These are phyloP conservation scores for Monopterus albus DNA, from an alignment of 2,113 vertebrate genomes.

Conservation along the genomic window DNA sequence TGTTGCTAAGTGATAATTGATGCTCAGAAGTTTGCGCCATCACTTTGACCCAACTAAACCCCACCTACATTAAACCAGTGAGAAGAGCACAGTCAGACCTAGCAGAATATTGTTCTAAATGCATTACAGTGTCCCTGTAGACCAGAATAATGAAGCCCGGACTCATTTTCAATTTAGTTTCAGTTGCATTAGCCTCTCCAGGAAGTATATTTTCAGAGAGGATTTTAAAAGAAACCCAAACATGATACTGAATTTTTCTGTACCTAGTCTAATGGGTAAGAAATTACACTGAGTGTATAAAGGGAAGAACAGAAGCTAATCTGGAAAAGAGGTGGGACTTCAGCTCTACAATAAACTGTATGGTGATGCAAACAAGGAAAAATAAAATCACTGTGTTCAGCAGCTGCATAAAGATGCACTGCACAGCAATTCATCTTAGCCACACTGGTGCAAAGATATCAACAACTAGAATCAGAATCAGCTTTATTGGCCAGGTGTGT, in stretches of 20 bases:
- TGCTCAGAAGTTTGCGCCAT: background rate
- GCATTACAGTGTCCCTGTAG: slow-evolving; percentile 20
- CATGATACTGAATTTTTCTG: slow-evolving; percentile 36
- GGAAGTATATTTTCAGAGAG: slow-evolving; percentile 12
- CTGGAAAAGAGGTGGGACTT: background rate
- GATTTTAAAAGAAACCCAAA: slow-evolving; percentile 11
- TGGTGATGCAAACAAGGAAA: no score
- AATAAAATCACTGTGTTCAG: no score
- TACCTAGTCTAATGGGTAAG: slow-evolving; percentile 20
- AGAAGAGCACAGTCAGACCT: slow-evolving; percentile 5
- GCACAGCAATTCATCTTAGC: no score
- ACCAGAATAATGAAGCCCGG: background rate
- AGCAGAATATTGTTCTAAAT: slow-evolving; percentile 27
- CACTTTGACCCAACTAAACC: background rate
- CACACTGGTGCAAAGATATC: no score
- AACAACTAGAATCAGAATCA: no score
- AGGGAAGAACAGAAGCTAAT: background rate
- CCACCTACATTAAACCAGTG: no score
- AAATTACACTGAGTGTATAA: background rate
- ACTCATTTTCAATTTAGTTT: background rate
- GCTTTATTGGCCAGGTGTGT: no score
- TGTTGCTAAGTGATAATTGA: slow-evolving; percentile 20
- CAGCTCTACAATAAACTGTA: background rate
- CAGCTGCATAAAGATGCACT: no score
- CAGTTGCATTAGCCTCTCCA: slow-evolving; percentile 27